Evolutionary conservation across 2,888 invertebrate genomes (phyloP), one percentile per base, ranked within the genome.

Genomic region (Halictus quadricinctus): DNA sequence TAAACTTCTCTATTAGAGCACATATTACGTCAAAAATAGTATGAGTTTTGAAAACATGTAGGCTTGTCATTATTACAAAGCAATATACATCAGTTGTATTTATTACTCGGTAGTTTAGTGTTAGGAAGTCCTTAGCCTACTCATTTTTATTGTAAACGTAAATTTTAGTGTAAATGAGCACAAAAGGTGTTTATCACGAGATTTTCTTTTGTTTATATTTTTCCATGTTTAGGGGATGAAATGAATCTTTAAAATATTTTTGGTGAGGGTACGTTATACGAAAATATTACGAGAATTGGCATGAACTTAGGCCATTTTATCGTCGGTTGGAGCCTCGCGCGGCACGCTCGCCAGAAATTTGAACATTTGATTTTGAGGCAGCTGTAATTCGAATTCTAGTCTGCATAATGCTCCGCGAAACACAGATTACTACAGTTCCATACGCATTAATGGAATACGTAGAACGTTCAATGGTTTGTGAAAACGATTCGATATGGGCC

Each of bases 341-440:
- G 43, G 15, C 46, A 21, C 41, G 48, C 29, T 41, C 25, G 69
- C 29, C 29, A 64, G 25, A 15, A 54, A 29, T 41, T 25, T 15
- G 25, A 41, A 25, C 50, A 13, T 70, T 50, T 60, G 41, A 83
- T 83, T 76, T 43, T 29, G n/a, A 54, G 43, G 36, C 50, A 15
- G n/a, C 43, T 60, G 41, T 50, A 69, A 77, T 18, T 84, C 43
- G 5, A 48, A 10, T 50, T 25, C 25, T 29, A 69, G 36, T 74
- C 73, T 69, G 46, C 50, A 66, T 48, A 36, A 64, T 64, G 50
- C 41, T 41, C 25, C 13, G 18, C n/a, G 18, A 50, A 77, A 66
- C 58, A 60, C 10, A 41, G 50, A 83, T 83, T 69, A 41, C 76
- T 69, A 29, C 72, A 83, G 58, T 73, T 76, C 29, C 21, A 21